Conservation (phyloP, 2,888 invertebrate genomes). For the Dione juno region DNA sequence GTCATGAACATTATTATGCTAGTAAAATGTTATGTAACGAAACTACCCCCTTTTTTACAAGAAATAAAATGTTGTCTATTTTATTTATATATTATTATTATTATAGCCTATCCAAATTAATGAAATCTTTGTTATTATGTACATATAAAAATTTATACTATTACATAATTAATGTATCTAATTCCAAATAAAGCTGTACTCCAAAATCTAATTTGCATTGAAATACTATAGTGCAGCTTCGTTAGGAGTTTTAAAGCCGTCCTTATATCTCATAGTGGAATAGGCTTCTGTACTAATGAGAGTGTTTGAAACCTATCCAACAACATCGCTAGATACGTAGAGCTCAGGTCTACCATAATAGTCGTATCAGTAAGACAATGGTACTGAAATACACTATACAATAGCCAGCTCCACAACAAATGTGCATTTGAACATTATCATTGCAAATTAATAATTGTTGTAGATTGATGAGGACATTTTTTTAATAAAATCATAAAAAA, state of each 20-base stretch:
- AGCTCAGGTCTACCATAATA: slow-evolving; percentile 31
- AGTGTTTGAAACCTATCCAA: slow-evolving; percentile 35
- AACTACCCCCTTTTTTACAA: slow-evolving; percentile 5
- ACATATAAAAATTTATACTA: not conserved
- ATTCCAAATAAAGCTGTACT: not conserved
- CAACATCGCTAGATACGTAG: slow-evolving; percentile 19
- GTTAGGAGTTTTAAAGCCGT: slow-evolving; percentile 25
- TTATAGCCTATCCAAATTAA: not conserved
- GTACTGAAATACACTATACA: slow-evolving; percentile 13
- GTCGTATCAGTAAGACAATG: slow-evolving; percentile 25
- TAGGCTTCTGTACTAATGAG: slow-evolving; percentile 38
- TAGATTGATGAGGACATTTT: not conserved
- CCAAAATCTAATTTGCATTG: slow-evolving; percentile 14
- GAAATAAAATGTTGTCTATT: not conserved
- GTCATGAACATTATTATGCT: slow-evolving; percentile 24
- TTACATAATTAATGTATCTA: not conserved
- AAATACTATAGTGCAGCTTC: slow-evolving; percentile 15
- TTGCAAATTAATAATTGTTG: not conserved
- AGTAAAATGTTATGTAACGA: slow-evolving; percentile 16
- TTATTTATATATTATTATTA: too few species aligned
- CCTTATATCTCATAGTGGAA: slow-evolving; percentile 32
- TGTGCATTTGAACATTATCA: slow-evolving; percentile 1
- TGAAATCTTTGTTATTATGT: not conserved
- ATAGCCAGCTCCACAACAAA: not conserved
- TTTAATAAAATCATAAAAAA: not conserved